These are phyloP conservation scores for Drosophila vallismaia DNA, from an alignment of 2,888 invertebrate genomes.

Conservation along the genomic window DNA sequence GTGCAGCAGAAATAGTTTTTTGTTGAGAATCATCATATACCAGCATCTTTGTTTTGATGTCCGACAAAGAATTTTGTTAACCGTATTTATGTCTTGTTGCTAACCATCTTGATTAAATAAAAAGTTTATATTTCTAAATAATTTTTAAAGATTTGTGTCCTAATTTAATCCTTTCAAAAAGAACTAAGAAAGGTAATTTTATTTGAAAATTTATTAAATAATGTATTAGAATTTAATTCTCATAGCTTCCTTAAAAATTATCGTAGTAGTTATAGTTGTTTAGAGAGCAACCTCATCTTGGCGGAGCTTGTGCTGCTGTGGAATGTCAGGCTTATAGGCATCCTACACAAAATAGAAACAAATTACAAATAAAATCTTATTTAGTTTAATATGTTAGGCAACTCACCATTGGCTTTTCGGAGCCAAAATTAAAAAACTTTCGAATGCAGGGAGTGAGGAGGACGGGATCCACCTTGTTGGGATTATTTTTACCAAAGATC, in stretches of 20 bases:
- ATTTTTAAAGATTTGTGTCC: neutral
- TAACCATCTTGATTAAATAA: slow-evolving; percentile 47
- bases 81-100: slow-evolving; percentile 53
- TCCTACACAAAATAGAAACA: slow-evolving; percentile 48
- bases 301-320: slow-evolving; percentile 61
- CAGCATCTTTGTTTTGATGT: slow-evolving; percentile 9
- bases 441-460: slow-evolving; percentile 87
- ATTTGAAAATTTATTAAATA: neutral
- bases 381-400: neutral
- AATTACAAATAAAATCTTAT: neutral
- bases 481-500: slow-evolving; percentile 84
- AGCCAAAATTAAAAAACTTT: slow-evolving; percentile 55
- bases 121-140: slow-evolving; percentile 37
- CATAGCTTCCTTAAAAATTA: neutral
- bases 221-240: neutral
- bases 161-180: too few relatives aligned
- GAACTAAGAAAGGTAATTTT: too few relatives aligned
- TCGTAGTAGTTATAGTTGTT: neutral
- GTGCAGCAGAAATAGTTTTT: slow-evolving; percentile 54
- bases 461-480: slow-evolving; percentile 85
- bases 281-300: slow-evolving; percentile 76
- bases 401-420: slow-evolving; percentile 32
- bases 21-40: neutral
- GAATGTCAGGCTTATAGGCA: slow-evolving; percentile 68
- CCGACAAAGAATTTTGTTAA: slow-evolving; percentile 51